Percentiles rank a stretch among this genome's conserved stretches.
phyloP scores from a whole-genome alignment of 2,797 vertebrate genomes.

The Aulostomus chinensis region DNA sequence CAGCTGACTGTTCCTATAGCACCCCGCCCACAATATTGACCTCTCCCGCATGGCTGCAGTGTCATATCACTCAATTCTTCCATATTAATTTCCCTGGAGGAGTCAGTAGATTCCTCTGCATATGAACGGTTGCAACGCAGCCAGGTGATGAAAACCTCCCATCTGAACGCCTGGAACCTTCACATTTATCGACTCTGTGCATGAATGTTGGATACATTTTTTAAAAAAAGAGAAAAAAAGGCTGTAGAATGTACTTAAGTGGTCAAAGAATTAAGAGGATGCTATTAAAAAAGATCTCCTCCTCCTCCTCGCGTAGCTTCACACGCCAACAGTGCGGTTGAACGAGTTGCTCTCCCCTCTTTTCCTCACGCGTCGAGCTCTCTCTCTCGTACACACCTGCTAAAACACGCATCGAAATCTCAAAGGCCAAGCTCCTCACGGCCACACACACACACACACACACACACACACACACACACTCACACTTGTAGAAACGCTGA shows the following conservation, averaged over 20 bases:
- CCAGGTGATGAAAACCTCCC: no score
- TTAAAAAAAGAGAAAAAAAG: constrained; percentile 1
- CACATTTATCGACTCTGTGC: no score
- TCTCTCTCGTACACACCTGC: not conserved
- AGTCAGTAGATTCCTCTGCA: constrained; percentile 17
- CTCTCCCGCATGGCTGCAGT: constrained; percentile 11
- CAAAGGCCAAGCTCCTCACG: constrained; percentile 36
- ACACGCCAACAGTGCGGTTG: constrained; percentile 40
- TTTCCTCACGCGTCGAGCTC: constrained; percentile 44
- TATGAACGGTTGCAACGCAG: constrained; percentile 30
- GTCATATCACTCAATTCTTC: constrained; percentile 28
- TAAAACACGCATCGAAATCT: constrained; percentile 35
- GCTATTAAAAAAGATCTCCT: constrained; percentile 30
- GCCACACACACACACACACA: constrained; percentile 49
- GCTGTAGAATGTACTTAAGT: no score
- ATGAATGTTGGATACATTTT: no score
- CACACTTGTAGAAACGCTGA: constrained; percentile 37
- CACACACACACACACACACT: not conserved
- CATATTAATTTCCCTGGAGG: constrained; percentile 52
- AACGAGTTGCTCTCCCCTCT: constrained; percentile 12
- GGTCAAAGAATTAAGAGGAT: constrained; percentile 41
- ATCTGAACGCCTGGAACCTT: constrained; percentile 2
- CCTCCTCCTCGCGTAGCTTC: constrained; percentile 35
- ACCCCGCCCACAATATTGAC: constrained; percentile 33
- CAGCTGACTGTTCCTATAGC: constrained; percentile 15